Percentiles rank a stretch among this genome's conserved stretches.
These are phyloP conservation scores for Diploptera punctata DNA, from an alignment of 2,888 invertebrate species.

Conservation along the genomic window DNA sequence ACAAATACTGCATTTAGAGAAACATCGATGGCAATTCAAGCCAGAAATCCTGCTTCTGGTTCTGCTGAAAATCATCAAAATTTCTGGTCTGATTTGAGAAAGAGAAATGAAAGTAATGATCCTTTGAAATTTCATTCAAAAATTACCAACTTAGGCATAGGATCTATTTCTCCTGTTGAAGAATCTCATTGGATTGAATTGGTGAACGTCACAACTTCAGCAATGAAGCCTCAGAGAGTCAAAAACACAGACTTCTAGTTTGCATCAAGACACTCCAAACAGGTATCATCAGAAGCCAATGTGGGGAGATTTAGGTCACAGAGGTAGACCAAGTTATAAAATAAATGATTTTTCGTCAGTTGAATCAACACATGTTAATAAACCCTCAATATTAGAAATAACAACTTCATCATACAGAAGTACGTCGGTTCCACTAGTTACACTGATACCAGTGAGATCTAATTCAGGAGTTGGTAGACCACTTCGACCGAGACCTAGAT, in stretches of 20 bases:
- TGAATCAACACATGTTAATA: neutral
- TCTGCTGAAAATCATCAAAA: too few species aligned
- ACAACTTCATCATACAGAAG: neutral
- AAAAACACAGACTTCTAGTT: neutral
- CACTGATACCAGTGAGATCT: constrained; percentile 78
- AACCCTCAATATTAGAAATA: neutral
- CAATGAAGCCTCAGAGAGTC: neutral
- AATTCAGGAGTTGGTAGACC: constrained; percentile 78
- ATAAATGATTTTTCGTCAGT: neutral
- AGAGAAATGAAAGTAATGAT: neutral
- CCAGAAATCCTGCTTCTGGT: too few species aligned
- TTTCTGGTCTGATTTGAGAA: too few species aligned
- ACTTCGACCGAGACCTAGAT: constrained; percentile 67
- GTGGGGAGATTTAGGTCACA: neutral
- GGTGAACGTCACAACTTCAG: neutral
- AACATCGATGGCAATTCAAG: too few species aligned
- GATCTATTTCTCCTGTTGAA: neutral
- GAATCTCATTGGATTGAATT: neutral
- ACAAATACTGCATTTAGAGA: too few species aligned
- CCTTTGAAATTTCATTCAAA: neutral
- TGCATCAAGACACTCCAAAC: neutral
- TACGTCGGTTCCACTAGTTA: constrained; percentile 56
- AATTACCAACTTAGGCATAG: neutral
- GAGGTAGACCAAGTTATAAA: neutral
- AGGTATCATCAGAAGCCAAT: neutral